Evolutionary conservation across 2,113 vertebrate genomes (phyloP), one percentile per base, ranked within the genome.

Genomic region (Sorex araneus): DNA sequence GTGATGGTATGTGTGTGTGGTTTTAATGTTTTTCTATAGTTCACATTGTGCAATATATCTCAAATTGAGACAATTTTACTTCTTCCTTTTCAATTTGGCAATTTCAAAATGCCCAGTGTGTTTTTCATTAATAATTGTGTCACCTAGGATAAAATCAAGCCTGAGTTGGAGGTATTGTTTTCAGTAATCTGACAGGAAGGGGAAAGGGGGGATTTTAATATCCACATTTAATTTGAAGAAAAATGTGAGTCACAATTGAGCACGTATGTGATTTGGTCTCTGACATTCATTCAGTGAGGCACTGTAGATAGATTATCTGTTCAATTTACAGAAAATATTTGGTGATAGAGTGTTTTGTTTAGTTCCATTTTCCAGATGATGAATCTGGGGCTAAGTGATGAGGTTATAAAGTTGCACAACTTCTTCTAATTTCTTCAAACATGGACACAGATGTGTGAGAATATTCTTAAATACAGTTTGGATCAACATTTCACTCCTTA

Each of bases 271-370:
- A 36, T 40, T 71, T 32, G 71, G 30, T 13, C 45, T 96, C 28
- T 92, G 66, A 74, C 4, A 32, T 76, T 92, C 57, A 88, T 50
- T 0, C 11, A 70, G 6, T 75, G 27, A 67, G 78, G 11, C 19
- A 77, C 11, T 10, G 4, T 78, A 23, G 3, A 6, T 60, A 0
- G 8, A 71, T 78, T 87, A 69, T 86, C 12, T 84, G 69, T 16
- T 60, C 78, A 82, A 66, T 71, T 85, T 32, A 86, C 21, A 54
- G 21, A 76, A 84, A 92, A 43, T 40, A 89, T 78, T 27, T 16
- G 47, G 3, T 57, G 19, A 75, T 12, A 40, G 66, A 19, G 70
- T 27, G 91, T 34, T 60, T 57, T 75, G 0, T 12, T 69, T 79
- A 25, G 1, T 66, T 74, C 40, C 28, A 90, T 80, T 87, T 89